A percentile compares a stretch with the other conserved stretches of the same genome.
Evolutionary conservation across 2,113 vertebrate species (phyloP).

Genomic region (Tyto alba): DNA sequence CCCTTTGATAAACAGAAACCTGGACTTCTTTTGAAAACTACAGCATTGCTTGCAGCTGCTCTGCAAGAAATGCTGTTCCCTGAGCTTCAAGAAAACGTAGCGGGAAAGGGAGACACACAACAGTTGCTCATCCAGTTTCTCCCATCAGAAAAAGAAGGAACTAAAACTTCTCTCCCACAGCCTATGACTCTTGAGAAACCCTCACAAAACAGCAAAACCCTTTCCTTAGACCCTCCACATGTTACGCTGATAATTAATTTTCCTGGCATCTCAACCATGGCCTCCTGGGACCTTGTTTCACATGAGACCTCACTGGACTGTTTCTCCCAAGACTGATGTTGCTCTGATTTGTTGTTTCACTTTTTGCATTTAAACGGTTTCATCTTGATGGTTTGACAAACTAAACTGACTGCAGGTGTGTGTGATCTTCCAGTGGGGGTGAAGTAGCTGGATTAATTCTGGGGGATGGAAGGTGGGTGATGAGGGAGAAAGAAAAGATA

Average conservation of each 20-base stretch:
- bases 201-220: not conserved
- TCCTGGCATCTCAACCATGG: not conserved
- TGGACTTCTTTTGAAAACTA: not conserved
- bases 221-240: not conserved
- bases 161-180: not conserved
- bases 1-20: not conserved
- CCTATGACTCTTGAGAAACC: not conserved
- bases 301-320: not conserved
- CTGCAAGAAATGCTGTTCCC: not conserved
- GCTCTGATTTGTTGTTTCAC: not conserved
- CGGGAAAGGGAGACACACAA: not conserved
- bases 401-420: not conserved
- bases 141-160: not conserved
- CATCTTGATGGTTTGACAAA: constrained; percentile 2
- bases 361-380: not conserved
- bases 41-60: not conserved
- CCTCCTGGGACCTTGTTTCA: not conserved
- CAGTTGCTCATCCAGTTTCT: not conserved
- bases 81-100: not conserved
- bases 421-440: not conserved
- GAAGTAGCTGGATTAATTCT: not conserved
- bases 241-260: not conserved
- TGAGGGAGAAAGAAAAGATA: not conserved
- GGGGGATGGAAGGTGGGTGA: not conserved
- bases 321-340: not conserved